Conservation (phyloP, 2,113 vertebrate genomes). For the Pipra filicauda region DNA sequence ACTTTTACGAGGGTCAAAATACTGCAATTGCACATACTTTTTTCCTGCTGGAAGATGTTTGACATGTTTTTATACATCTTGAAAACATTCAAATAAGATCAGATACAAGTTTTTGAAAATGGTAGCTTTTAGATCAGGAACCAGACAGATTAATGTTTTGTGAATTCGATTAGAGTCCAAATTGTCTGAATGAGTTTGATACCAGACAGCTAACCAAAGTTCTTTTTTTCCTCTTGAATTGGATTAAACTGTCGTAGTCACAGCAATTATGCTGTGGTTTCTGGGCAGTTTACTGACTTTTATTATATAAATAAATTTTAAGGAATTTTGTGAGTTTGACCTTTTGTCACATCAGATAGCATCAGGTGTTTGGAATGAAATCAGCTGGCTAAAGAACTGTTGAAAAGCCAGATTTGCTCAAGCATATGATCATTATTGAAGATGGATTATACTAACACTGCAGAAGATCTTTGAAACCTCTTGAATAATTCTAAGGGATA, state of each 20-base stretch:
- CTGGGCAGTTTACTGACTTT: constrained; percentile 20
- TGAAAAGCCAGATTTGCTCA: constrained; percentile 3
- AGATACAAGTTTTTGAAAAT: constrained; percentile 13
- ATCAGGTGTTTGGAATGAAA: background rate
- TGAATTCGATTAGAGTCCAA: constrained; percentile 60
- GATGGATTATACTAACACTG: background rate
- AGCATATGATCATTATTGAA: background rate
- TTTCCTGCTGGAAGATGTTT: background rate
- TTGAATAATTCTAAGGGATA: background rate
- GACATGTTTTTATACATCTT: background rate
- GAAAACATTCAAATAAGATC: constrained; percentile 7
- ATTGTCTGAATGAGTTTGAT: constrained; percentile 61
- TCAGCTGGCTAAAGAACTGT: background rate
- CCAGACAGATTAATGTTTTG: constrained; percentile 61
- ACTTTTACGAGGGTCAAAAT: background rate
- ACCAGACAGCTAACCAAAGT: constrained; percentile 7
- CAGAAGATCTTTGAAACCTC: background rate
- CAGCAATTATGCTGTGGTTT: constrained; percentile 29
- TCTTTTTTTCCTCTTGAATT: constrained; percentile 19
- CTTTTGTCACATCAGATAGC: constrained; percentile 33
- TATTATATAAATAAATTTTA: constrained; percentile 47
- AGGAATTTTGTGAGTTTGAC: constrained; percentile 40
- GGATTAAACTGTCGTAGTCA: constrained; percentile 46
- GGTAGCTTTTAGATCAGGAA: constrained; percentile 31
- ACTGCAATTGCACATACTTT: background rate